phyloP scores from a whole-genome alignment of 2,888 invertebrate species.

The Tethea ocularis region DNA sequence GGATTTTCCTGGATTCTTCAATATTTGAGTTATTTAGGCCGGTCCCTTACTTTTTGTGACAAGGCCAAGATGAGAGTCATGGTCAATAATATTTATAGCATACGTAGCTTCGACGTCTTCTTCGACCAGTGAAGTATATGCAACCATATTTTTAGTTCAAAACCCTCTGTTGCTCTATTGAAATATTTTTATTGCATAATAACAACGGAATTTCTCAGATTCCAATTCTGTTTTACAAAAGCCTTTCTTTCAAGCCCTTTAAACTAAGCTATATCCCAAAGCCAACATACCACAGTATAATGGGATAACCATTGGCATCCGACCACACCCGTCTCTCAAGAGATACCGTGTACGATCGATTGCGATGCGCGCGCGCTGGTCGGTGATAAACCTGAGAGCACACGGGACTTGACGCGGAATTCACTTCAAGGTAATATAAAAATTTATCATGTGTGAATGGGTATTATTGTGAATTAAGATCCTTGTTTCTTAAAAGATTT shows the following conservation, averaged over 20 bases:
- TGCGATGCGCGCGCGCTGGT: slow-evolving; percentile 24
- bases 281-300: slow-evolving; percentile 27
- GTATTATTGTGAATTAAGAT: not conserved
- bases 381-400: slow-evolving; percentile 4
- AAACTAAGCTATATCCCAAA: slow-evolving; percentile 4
- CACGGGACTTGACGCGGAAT: slow-evolving; percentile 10
- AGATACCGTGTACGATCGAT: slow-evolving; percentile 32
- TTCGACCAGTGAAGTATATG: no score
- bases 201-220: not conserved
- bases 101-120: no score
- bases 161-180: not conserved
- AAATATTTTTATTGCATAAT: no score
- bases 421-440: slow-evolving; percentile 11
- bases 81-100: no score
- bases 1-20: slow-evolving; percentile 18
- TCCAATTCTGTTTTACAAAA: not conserved
- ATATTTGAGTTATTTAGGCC: slow-evolving; percentile 15
- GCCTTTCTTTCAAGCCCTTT: not conserved
- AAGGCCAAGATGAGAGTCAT: not conserved
- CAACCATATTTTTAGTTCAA: no score
- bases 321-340: slow-evolving; percentile 37
- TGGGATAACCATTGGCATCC: slow-evolving; percentile 31
- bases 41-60: slow-evolving; percentile 13
- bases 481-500: not conserved
- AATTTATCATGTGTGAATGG: not conserved